A percentile compares a stretch with the other conserved stretches of the same genome.
phyloP scores from a whole-genome alignment of 2,797 vertebrate species.

The Dendrocincla fuliginosa region DNA sequence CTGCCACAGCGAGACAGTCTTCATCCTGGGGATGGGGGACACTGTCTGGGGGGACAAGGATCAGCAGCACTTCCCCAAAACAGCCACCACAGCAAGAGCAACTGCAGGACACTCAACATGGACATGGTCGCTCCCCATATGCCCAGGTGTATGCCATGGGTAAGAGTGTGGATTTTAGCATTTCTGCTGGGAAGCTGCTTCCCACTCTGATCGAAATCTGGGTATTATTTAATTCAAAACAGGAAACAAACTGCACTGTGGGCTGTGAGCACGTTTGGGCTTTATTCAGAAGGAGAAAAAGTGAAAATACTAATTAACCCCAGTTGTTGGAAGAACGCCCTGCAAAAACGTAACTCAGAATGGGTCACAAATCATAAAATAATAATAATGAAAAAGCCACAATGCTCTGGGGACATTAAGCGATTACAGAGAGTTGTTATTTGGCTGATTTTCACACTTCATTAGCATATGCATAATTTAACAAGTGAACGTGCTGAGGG shows the following conservation, averaged over 20 bases:
- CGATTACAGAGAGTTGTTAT: slow-evolving; percentile 84
- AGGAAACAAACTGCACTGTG: slow-evolving; percentile 38
- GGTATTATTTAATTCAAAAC: slow-evolving; percentile 42
- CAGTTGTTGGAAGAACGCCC: slow-evolving; percentile 77
- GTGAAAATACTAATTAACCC: slow-evolving; percentile 89
- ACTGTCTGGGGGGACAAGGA: accelerated
- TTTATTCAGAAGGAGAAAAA: slow-evolving; percentile 71
- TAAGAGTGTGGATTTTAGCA: background rate
- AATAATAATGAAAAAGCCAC: slow-evolving; percentile 66
- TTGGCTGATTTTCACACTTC: slow-evolving; percentile 91
- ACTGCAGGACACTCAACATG: background rate
- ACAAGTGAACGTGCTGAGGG: slow-evolving; percentile 72
- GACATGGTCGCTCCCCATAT: accelerated
- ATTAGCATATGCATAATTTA: slow-evolving; percentile 88
- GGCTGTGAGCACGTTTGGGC: slow-evolving; percentile 29
- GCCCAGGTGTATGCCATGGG: background rate
- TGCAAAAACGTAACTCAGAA: slow-evolving; percentile 72
- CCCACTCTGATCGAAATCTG: slow-evolving; percentile 9
- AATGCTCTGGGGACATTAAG: slow-evolving; percentile 82
- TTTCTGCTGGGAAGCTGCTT: slow-evolving; percentile 27
- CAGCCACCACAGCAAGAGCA: background rate
- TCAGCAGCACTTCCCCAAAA: background rate
- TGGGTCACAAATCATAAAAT: slow-evolving; percentile 75
- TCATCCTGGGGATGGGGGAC: background rate
- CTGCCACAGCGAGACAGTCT: accelerated